phyloP scores from a whole-genome alignment of 2,113 vertebrate species.

The Microtus montanus region DNA sequence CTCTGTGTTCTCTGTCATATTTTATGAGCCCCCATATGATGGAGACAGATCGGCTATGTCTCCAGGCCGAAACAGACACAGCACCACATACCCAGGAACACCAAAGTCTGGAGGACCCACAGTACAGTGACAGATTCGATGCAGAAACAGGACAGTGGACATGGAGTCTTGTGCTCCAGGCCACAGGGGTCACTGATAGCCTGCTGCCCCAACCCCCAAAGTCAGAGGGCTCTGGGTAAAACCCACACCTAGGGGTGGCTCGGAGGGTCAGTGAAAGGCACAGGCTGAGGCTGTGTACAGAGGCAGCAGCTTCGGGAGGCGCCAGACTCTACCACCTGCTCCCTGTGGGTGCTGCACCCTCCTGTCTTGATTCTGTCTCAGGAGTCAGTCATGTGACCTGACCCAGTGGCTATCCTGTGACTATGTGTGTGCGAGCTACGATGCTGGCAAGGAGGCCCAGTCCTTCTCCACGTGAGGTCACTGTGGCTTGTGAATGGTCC shows the following conservation, averaged over 20 bases:
- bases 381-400: neutral
- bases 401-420: neutral
- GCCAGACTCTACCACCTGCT: no score
- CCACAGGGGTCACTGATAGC: neutral
- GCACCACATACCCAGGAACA: no score
- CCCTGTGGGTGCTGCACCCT: neutral
- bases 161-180: rapidly evolving
- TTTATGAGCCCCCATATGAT: neutral
- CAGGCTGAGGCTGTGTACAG: neutral
- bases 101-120: neutral
- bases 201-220: neutral
- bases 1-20: neutral
- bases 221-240: neutral
- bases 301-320: neutral
- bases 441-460: neutral
- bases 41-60: neutral
- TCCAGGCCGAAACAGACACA: neutral
- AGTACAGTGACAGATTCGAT: neutral
- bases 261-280: neutral
- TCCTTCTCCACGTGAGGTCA: no score
- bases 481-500: neutral
- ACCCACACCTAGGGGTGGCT: neutral
- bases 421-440: neutral
- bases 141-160: neutral
- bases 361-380: neutral